A percentile compares a stretch with the other conserved stretches of the same genome.
These are phyloP conservation scores for Cerastis rubricosa DNA, from an alignment of 2,888 invertebrate genomes.

Conservation along the genomic window DNA sequence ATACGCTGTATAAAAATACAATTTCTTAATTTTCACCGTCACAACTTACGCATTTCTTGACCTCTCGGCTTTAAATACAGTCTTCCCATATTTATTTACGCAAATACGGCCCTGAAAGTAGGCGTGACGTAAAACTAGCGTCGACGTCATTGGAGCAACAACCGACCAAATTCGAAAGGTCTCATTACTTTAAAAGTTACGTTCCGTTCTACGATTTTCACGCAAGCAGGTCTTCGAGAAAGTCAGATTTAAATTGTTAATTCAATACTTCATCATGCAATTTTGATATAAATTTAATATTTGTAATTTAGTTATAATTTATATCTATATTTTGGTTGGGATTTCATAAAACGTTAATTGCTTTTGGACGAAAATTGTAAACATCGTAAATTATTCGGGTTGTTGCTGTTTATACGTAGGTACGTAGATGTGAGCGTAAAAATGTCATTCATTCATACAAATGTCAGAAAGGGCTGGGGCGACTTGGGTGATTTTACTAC, in stretches of 20 bases:
- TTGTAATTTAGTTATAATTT: neutral
- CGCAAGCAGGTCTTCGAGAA: neutral
- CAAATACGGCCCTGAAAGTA: slow-evolving; percentile 88
- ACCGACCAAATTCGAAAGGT: slow-evolving; percentile 71
- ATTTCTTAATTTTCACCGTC: slow-evolving; percentile 46
- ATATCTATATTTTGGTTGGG: neutral
- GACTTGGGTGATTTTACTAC: slow-evolving; percentile 75
- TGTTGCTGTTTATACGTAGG: slow-evolving; percentile 71
- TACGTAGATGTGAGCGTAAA: slow-evolving; percentile 74
- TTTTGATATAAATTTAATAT: neutral
- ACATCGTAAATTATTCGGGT: slow-evolving; percentile 68
- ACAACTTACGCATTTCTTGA: slow-evolving; percentile 68
- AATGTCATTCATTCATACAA: slow-evolving; percentile 83
- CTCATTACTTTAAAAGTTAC: slow-evolving; percentile 65
- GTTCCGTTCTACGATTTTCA: slow-evolving; percentile 75
- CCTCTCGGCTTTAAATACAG: slow-evolving; percentile 66
- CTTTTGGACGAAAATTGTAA: slow-evolving; percentile 15
- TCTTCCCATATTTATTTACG: slow-evolving; percentile 78
- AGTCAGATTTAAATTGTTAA: neutral
- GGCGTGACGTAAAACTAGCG: slow-evolving; percentile 86
- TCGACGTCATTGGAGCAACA: slow-evolving; percentile 84
- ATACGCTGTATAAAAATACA: slow-evolving; percentile 36
- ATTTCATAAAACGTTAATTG: neutral
- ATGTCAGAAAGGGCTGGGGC: slow-evolving; percentile 86
- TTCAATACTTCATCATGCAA: neutral